Conservation (phyloP, 2,797 vertebrate species). For the Champsocephalus gunnari region DNA sequence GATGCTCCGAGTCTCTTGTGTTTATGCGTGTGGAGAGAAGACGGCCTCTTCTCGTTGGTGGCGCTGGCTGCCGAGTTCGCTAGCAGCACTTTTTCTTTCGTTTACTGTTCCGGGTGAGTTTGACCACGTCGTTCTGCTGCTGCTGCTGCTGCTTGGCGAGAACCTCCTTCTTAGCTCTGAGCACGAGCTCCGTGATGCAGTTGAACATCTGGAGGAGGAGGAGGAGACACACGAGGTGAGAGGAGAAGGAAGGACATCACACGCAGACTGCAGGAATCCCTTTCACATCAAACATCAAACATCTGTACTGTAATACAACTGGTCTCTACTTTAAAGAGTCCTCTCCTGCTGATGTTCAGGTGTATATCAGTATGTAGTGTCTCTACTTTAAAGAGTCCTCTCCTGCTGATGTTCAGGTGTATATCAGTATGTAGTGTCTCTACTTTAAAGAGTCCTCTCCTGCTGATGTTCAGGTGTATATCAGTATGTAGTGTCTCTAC, state of each 20-base stretch:
- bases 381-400: too few relatives aligned
- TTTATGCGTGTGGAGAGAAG: conserved; percentile 54
- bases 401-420: too few relatives aligned
- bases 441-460: too few relatives aligned
- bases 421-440: too few relatives aligned
- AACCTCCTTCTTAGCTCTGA: conserved; percentile 98
- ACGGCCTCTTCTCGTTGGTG: conserved; percentile 45
- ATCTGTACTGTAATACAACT: too few relatives aligned
- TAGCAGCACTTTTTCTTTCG: conserved; percentile 99
- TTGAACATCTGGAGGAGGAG: conserved; percentile 94
- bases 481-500: too few relatives aligned
- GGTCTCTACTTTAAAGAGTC: too few relatives aligned
- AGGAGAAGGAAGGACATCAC: background rate
- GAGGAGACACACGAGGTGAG: conserved; percentile 19
- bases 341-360: too few relatives aligned
- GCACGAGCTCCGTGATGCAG: conserved; percentile 98
- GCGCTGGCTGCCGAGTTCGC: conserved; percentile 67
- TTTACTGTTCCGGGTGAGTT: conserved; percentile 98
- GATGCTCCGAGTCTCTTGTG: conserved; percentile 78
- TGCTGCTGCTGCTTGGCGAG: conserved; percentile 97
- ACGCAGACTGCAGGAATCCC: background rate
- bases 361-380: too few relatives aligned
- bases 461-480: too few relatives aligned
- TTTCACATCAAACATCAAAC: too few relatives aligned
- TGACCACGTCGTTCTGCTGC: conserved; percentile 98